Base-by-base conservation (phyloP, 2,113 vertebrate species). In the Coptodon rendalli region DNA sequence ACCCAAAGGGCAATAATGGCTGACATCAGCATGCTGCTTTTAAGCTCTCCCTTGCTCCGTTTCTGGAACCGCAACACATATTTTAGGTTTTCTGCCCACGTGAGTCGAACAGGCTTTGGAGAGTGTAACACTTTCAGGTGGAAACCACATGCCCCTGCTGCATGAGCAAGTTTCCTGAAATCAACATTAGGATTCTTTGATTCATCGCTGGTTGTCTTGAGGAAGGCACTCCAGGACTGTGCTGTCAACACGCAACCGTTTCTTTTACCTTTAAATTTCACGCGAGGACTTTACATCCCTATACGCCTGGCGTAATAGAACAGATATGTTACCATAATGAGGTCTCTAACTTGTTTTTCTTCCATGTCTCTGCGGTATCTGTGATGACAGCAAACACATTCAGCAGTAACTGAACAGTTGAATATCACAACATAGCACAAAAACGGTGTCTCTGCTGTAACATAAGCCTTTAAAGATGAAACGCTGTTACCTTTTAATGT, bases 11-110 rank as follows among this genome's bases (percentile, higher is more conserved):
- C 61, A 90, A 83, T 80, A 29, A 79, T 83, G 68, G 52, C 86
- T 91, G 86, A 90, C 89, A 88, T 82, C 85, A 57, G 86, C 85
- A 82, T 82, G 61, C 80, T 14, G 36, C 57, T 86, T 91, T 81
- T 59, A 90, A 85, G 53, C 81, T 45, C 57, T 50, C 31, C 50
- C n/a, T 27, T 31, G 78, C 66, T 78, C 24, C 3, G 6, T 83
- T 84, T 85, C 71, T 86, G 80, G 53, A 92, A 48, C 73, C 80
- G 57, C 68, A 79, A 87, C 53, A 76, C 17, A 57, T 82, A 84
- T 86, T 90, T 86, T 57, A 63, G 24, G 85, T 90, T 87, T 89
- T 8, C 84, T 84, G 83, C 90, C 89, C 43, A 86, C 79, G 57
- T 86, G 57, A 89, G 80, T 82, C 54, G 7, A 66, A 66, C 86